phyloP scores from a whole-genome alignment of 2,797 vertebrate genomes.

The Takifugu ocellatus region DNA sequence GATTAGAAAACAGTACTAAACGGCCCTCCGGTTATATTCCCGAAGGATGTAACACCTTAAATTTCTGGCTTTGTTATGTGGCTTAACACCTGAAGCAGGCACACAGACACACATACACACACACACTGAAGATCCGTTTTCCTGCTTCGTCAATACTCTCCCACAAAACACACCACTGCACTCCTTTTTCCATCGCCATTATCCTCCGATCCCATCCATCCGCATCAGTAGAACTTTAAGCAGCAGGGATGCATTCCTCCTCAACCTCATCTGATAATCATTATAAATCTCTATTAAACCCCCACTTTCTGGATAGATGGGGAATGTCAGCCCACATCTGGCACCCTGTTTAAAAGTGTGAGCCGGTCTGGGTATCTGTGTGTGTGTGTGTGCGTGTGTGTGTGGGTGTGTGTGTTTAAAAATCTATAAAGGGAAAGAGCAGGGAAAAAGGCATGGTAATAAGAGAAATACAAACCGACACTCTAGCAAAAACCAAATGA shows the following conservation, averaged over 20 bases:
- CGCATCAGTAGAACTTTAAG: slow-evolving; percentile 29
- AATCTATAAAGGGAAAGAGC: slow-evolving; percentile 49
- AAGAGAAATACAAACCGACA: slow-evolving; percentile 60
- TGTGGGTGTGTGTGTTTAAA: slow-evolving; percentile 11
- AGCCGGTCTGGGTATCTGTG: slow-evolving; percentile 9
- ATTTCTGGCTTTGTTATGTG: slow-evolving; percentile 48
- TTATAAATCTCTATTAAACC: slow-evolving; percentile 68
- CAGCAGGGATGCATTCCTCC: slow-evolving; percentile 35
- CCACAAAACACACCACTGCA: slow-evolving; percentile 1
- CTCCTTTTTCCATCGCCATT: slow-evolving; percentile 10
- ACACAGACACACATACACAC: slow-evolving; percentile 8
- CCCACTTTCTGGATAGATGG: slow-evolving; percentile 61
- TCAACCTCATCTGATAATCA: slow-evolving; percentile 52
- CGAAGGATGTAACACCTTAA: slow-evolving; percentile 38
- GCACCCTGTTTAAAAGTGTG: slow-evolving; percentile 10
- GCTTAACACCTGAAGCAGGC: slow-evolving; percentile 47
- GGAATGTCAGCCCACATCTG: slow-evolving; percentile 62
- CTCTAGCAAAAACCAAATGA: slow-evolving; percentile 59
- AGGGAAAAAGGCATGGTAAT: slow-evolving; percentile 44
- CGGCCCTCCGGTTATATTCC: slow-evolving; percentile 47
- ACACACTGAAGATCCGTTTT: slow-evolving; percentile 3
- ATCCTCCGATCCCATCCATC: slow-evolving; percentile 12
- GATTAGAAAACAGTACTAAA: slow-evolving; percentile 11
- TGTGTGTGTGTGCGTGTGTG: not conserved
- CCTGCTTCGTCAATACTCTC: slow-evolving; percentile 17